Conservation (phyloP, 2,113 vertebrate species). For the Bungarus multicinctus region DNA sequence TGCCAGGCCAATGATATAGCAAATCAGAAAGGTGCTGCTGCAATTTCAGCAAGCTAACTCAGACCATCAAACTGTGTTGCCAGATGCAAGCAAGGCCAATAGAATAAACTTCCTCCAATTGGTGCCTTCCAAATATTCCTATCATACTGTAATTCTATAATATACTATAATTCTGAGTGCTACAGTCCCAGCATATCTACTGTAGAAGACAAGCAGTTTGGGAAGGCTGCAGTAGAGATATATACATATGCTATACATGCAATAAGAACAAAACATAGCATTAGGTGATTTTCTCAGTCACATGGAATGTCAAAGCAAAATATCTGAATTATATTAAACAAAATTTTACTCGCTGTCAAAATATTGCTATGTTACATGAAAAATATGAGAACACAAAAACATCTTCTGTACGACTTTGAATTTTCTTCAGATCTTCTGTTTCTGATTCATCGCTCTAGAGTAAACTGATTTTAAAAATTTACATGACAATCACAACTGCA, state of each 20-base stretch:
- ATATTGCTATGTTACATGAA: not conserved
- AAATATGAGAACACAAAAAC: not conserved
- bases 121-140: not conserved
- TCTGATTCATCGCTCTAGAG: not conserved
- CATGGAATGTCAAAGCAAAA: not conserved
- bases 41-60: not conserved
- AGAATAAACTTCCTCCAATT: not conserved
- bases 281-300: not conserved
- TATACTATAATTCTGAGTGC: not conserved
- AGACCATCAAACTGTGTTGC: not conserved
- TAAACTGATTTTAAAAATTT: not conserved
- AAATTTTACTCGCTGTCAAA: not conserved
- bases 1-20: not conserved
- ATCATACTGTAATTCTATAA: not conserved
- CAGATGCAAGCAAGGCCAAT: not conserved
- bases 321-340: not conserved
- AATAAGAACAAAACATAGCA: not conserved
- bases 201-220: not conserved
- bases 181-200: not conserved
- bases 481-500: not conserved
- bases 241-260: not conserved
- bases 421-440: not conserved
- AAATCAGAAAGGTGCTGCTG: not conserved
- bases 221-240: not conserved
- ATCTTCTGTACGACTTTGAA: not conserved